Conservation (phyloP, 2,797 vertebrate species). For the Thripadectes ignobilis region DNA sequence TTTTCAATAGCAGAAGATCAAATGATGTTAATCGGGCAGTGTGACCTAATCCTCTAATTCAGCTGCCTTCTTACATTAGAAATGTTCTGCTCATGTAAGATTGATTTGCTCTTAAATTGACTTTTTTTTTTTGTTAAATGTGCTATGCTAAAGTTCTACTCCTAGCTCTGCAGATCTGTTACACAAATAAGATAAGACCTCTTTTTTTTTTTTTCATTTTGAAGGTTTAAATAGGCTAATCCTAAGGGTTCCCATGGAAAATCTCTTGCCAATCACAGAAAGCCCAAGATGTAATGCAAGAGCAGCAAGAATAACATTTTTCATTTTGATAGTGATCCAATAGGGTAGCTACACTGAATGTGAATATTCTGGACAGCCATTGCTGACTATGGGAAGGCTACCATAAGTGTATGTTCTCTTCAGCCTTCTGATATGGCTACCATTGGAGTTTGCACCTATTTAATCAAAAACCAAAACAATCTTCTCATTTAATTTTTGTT, state of each 20-base stretch:
- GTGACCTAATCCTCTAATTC: conserved; percentile 75
- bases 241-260: neutral
- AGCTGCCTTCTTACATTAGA: conserved; percentile 73
- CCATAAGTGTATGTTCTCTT: rapidly evolving
- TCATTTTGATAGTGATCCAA: neutral
- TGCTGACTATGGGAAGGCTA: neutral
- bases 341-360: neutral
- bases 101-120: conserved; percentile 60
- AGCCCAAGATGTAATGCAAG: neutral
- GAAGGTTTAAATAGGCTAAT: neutral
- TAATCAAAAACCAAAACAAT: neutral
- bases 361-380: neutral
- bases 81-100: conserved; percentile 52
- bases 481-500: neutral
- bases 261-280: neutral
- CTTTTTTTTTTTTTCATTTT: neutral
- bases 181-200: neutral
- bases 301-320: neutral
- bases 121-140: neutral
- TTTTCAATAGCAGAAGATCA: conserved; percentile 77
- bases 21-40: conserved; percentile 73
- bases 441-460: rapidly evolving
- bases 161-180: neutral
- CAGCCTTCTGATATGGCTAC: neutral
- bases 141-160: neutral